phyloP scores from a whole-genome alignment of 2,113 vertebrate species.

The Corvus cornix region DNA sequence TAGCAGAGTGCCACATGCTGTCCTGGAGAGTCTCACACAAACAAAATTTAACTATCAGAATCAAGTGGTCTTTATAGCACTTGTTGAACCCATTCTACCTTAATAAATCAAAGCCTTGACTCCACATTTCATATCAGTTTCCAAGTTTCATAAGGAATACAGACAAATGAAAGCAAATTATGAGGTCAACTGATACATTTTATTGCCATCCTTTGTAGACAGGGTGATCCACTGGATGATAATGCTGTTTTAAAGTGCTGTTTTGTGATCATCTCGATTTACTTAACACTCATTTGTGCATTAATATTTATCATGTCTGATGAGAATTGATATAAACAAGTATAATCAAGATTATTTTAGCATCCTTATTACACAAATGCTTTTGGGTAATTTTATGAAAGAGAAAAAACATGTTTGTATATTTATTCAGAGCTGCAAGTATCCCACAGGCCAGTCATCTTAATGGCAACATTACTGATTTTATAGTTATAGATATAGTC shows the following conservation, averaged over 20 bases:
- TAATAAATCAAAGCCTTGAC: background rate
- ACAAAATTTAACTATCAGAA: background rate
- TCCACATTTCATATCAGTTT: background rate
- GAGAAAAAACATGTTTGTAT: background rate
- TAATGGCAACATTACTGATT: background rate
- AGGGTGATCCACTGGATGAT: background rate
- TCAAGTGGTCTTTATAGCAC: background rate
- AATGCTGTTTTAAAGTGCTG: background rate
- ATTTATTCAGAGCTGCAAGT: slow-evolving; percentile 7
- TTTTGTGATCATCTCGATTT: background rate
- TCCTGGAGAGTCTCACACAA: background rate
- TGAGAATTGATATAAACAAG: slow-evolving; percentile 51
- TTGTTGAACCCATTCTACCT: background rate
- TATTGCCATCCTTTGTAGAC: background rate
- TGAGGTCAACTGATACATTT: background rate
- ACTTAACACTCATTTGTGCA: background rate
- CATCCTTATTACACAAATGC: background rate
- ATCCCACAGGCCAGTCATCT: background rate
- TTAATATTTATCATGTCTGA: slow-evolving; percentile 49
- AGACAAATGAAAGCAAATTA: background rate
- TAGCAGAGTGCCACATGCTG: background rate
- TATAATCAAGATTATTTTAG: slow-evolving; percentile 38
- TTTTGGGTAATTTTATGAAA: background rate
- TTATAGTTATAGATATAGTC: background rate
- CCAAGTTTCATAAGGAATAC: background rate